Evolutionary conservation across 2,113 vertebrate species (phyloP), one percentile per base, ranked within the genome.

Genomic region (Aspidoscelis tigris): DNA sequence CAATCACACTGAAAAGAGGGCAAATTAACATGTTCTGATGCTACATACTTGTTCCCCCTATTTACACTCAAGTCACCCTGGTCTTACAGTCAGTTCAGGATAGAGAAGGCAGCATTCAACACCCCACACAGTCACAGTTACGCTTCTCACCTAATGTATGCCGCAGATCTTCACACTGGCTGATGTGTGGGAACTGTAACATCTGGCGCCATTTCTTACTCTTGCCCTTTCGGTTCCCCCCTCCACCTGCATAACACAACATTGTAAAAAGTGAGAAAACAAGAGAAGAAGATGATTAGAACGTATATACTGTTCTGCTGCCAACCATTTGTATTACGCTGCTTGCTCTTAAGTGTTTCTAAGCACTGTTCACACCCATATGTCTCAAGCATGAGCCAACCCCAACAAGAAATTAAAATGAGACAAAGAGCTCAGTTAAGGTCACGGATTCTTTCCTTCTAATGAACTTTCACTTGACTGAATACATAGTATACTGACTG

Each of bases 151-250:
- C 99, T 1, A 97, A 95, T 81, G 73, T 95, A 77, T 97, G 97
- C 26, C 98, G 97, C 12, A 99, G 96, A 87, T 99, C 99, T 89
- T 99, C 99, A 1, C 99, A 99, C 89, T 97, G 93, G 92, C 98
- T 99, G 84, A 99, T 96, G 88, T 99, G 99, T 11, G 99, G 99
- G 53, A 99, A 99, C 95, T 98, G 98, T n/a, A 99, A 96, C 98
- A 99, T 98, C 95, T 99, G 98, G 85, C 98, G 97, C 99, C 99
- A 99, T 96, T 99, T 99, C 96, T 99, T 99, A 90, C 99, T 99
- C 91, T 99, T 99, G 92, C 99, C 99, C 95, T 99, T 99, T 87
- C 98, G 94, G 95, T 98, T 99, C 71, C 99, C 99, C 0, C 97
- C 98, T 2, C 98, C 98, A 90, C 98, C 99, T 99, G 96, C 20